phyloP scores from a whole-genome alignment of 2,888 invertebrate species.

The Drosophila dives region DNA sequence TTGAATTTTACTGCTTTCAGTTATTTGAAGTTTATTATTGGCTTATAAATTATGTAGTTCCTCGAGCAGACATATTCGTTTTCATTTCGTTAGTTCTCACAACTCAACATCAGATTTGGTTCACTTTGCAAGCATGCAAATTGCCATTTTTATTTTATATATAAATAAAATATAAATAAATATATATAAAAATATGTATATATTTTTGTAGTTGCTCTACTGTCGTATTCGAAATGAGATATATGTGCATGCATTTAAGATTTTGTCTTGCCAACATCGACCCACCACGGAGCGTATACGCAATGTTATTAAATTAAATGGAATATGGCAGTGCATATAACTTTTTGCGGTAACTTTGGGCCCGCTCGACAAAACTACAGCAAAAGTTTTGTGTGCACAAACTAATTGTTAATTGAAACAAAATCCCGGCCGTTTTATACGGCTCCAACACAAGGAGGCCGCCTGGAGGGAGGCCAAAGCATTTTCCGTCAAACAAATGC shows the following conservation, averaged over 20 bases:
- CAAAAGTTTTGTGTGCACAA: conserved; percentile 47
- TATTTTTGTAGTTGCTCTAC: conserved; percentile 1
- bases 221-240: conserved; percentile 12
- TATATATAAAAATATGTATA: background rate
- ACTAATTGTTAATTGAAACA: conserved; percentile 78
- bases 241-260: conserved; percentile 19
- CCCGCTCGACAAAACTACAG: conserved; percentile 9
- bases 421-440: conserved; percentile 43
- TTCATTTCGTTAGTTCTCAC: conserved; percentile 8
- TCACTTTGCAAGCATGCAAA: conserved; percentile 24
- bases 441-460: background rate
- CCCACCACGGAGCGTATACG: conserved; percentile 38
- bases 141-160: conserved; percentile 14
- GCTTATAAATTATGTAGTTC: conserved; percentile 30
- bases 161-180: background rate
- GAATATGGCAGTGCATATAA: conserved; percentile 44
- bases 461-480: conserved; percentile 29
- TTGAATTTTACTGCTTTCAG: conserved; percentile 5
- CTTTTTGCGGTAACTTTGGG: conserved; percentile 51
- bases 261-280: conserved; percentile 8
- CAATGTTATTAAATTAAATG: conserved; percentile 62
- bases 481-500: conserved; percentile 70
- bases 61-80: background rate
- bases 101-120: conserved; percentile 38
- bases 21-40: conserved; percentile 28